phyloP scores from a whole-genome alignment of 2,113 vertebrate genomes.

The Eudyptes chrysolophus region DNA sequence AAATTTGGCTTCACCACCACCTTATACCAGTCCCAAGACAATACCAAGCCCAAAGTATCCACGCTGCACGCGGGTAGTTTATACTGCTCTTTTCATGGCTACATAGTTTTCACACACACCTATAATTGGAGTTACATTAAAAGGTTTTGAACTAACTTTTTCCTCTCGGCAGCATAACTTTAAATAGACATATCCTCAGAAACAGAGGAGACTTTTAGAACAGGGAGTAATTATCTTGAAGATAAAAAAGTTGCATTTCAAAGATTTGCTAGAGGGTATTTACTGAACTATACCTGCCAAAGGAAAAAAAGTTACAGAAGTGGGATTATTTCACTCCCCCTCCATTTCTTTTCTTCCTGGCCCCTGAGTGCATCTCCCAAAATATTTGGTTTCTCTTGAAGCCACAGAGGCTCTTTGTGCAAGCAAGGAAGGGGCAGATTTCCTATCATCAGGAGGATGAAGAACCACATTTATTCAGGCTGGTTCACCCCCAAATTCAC shows the following conservation, averaged over 20 bases:
- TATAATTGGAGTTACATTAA: background rate
- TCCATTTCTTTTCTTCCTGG: background rate
- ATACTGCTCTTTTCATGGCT: background rate
- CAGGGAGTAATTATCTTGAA: background rate
- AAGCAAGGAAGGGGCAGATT: background rate
- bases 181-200: background rate
- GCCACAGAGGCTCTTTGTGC: background rate
- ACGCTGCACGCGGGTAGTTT: background rate
- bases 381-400: background rate
- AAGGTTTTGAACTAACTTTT: background rate
- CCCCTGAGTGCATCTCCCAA: background rate
- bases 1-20: background rate
- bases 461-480: background rate
- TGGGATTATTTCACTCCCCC: background rate
- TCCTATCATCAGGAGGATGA: background rate
- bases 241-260: background rate
- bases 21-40: background rate
- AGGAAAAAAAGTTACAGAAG: background rate
- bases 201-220: background rate
- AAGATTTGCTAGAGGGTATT: conserved; percentile 7
- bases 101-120: background rate
- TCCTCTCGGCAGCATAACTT: background rate
- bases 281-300: background rate
- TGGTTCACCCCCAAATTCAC: background rate
- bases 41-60: background rate